phyloP scores from a whole-genome alignment of 1,140 invertebrate species.

The Hypothenemus hampei region DNA sequence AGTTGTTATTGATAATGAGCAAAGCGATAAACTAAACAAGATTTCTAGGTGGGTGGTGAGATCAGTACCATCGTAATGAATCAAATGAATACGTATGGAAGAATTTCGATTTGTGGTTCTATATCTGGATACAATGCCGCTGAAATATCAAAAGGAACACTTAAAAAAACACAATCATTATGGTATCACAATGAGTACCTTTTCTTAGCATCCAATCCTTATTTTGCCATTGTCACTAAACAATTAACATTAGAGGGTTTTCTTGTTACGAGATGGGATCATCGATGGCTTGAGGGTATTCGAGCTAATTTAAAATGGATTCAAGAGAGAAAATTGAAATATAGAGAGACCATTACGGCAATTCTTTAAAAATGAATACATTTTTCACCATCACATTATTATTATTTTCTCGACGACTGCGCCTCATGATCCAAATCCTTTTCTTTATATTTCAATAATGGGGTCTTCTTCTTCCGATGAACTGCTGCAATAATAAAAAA shows the following conservation, averaged over 20 bases:
- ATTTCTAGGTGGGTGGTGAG: conserved; percentile 52
- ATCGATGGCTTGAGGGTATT: conserved; percentile 56
- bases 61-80: conserved; percentile 57
- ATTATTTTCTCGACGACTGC: no score
- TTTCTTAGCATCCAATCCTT: conserved; percentile 40
- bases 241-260: conserved; percentile 63
- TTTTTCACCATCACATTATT: no score
- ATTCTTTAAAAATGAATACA: no score
- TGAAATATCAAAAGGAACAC: conserved; percentile 31
- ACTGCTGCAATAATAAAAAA: no score
- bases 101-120: conserved; percentile 62
- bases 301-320: conserved; percentile 54
- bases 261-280: conserved; percentile 51
- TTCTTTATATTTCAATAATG: no score
- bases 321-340: conserved; percentile 55
- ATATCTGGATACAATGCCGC: conserved; percentile 56
- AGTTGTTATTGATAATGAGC: conserved; percentile 33
- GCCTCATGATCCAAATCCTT: no score
- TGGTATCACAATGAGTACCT: no score
- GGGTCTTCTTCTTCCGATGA: no score
- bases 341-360: conserved; percentile 55
- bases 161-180: no score
- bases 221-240: conserved; percentile 35
- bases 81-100: conserved; percentile 58
- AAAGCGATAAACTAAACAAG: neutral